Base-by-base conservation (phyloP, 1,140 invertebrate genomes). In the Parapsyche elsis region DNA sequence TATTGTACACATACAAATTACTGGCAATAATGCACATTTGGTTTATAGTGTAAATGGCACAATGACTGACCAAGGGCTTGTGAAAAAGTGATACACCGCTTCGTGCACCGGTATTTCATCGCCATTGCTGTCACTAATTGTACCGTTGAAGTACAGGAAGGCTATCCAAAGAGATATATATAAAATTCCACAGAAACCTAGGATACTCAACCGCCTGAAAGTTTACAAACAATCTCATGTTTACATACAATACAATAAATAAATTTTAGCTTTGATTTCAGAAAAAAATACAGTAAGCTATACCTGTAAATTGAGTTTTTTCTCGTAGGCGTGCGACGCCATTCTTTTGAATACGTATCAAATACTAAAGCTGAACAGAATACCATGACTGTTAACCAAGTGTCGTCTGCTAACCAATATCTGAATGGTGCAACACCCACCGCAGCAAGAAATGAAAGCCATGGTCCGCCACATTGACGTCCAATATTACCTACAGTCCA, bases 401-500 rank as follows among this genome's bases (percentile, higher is more conserved):
- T 91, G 82, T 94, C 91, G 82, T 95, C 93, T 70, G 90, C 92
- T 77, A 93, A 89, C 24, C 91, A 91, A 83, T 92, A 93, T 46
- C 92, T 92, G 0, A 91, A 84, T 5, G 93, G 91, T 87, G 92
- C 95, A 0, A 90, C 87, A 0, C 91, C 57, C 82, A 94, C 94
- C 0, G 96, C 93, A 0, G 91, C 92, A 0, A 93, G 38, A 0
- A 97, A 85, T 0, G 95, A 90, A 84, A 90, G 89, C 88, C 91
- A 92, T 16, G 96, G 88, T 0, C 88, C 87, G 9, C 95, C 95
- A 84, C 91, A 87, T 85, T 97, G 93, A 61, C 92, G 90, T 0
- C 97, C 96, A 84, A 98, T 94, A 85, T 98, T 98, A 12, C 96
- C 96, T 10, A 98, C 94, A 0, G 92, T 88, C 93, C 96, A 95